A percentile compares a stretch with the other conserved stretches of the same genome.
Conservation (phyloP, 2,888 invertebrate genomes). For the Pachliopta kotzebuea region DNA sequence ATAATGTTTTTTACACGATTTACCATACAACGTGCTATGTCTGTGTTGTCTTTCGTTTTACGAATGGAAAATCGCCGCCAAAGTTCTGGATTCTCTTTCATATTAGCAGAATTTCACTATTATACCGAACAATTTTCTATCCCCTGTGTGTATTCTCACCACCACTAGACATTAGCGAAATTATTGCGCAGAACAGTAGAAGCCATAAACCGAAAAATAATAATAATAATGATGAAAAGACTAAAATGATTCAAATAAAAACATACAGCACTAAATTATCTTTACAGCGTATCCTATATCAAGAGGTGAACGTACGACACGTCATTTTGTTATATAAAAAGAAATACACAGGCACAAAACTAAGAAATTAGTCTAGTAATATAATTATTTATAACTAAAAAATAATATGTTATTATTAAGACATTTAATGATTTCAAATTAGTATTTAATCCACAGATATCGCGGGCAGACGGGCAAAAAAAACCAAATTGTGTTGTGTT, state of each 20-base stretch:
- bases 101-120: too few relatives aligned
- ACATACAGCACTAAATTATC: background rate
- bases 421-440: constrained; percentile 17
- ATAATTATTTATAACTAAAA: background rate
- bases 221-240: background rate
- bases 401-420: constrained; percentile 7
- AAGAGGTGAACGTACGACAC: background rate
- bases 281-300: background rate
- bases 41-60: too few relatives aligned
- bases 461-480: constrained; percentile 42
- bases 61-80: too few relatives aligned
- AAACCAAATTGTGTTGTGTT: constrained; percentile 52
- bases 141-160: too few relatives aligned
- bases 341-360: background rate
- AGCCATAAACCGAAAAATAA: too few relatives aligned
- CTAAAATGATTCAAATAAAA: background rate
- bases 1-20: too few relatives aligned
- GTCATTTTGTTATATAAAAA: background rate
- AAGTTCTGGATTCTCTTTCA: too few relatives aligned
- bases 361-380: background rate
- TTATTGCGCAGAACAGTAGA: too few relatives aligned
- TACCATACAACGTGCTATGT: too few relatives aligned
- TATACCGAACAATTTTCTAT: too few relatives aligned
- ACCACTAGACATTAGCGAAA: too few relatives aligned
- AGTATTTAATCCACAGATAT: constrained; percentile 39